These are phyloP conservation scores for Alcedo quadribrachys DNA, from an alignment of 2,797 vertebrate species.

Conservation along the genomic window DNA sequence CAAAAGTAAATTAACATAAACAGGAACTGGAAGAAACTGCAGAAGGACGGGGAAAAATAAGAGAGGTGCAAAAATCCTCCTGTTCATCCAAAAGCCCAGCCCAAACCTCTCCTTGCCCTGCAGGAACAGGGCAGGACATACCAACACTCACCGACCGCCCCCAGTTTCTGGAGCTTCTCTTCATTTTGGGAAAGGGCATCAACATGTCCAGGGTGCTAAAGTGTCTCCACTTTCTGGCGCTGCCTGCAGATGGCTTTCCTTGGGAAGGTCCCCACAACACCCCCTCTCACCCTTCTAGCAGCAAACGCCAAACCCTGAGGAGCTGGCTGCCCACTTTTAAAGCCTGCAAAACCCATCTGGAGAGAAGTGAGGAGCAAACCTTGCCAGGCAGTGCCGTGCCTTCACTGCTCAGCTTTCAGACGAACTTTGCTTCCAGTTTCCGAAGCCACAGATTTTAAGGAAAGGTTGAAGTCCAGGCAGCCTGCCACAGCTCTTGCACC, in stretches of 20 bases:
- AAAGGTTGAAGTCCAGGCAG: constrained; percentile 11
- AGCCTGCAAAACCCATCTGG: not conserved
- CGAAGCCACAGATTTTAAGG: not conserved
- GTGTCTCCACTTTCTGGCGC: accelerated
- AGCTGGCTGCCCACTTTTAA: not conserved
- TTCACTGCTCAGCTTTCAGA: not conserved
- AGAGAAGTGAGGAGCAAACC: not conserved
- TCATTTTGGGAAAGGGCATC: not conserved
- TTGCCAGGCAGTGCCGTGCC: not conserved
- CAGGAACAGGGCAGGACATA: not conserved
- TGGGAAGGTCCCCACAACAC: accelerated
- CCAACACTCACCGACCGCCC: accelerated
- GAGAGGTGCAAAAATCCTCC: accelerated
- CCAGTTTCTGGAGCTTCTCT: not conserved
- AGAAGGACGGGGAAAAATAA: not conserved
- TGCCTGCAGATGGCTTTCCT: not conserved
- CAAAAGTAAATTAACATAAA: not conserved
- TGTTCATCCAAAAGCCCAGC: not conserved
- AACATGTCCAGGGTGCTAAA: accelerated
- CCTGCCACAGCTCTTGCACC: not conserved
- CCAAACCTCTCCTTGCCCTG: not conserved
- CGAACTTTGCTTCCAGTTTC: not conserved
- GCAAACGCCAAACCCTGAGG: accelerated
- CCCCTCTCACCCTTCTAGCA: not conserved
- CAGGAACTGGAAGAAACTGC: not conserved